Percentiles rank a stretch among this genome's conserved stretches.
These are phyloP conservation scores for Branchellion lobata DNA, from an alignment of 2,888 invertebrate genomes.

Conservation along the genomic window DNA sequence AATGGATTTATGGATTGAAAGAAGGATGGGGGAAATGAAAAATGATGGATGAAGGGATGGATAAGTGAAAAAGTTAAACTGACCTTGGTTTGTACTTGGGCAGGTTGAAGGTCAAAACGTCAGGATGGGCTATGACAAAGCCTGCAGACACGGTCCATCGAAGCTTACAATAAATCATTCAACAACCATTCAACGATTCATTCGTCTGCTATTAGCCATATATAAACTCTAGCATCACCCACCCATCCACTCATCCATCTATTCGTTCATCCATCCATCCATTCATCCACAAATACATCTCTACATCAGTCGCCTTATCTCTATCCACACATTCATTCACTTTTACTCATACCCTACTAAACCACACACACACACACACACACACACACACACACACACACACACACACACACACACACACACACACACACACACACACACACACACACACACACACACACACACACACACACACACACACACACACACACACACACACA, in stretches of 20 bases:
- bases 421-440: conserved; percentile 27
- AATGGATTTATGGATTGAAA: too few relatives aligned
- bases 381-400: conserved; percentile 22
- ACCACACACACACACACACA: conserved; percentile 18
- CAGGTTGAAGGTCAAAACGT: conserved; percentile 86
- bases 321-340: too few relatives aligned
- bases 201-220: too few relatives aligned
- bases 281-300: too few relatives aligned
- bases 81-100: conserved; percentile 68
- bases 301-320: too few relatives aligned
- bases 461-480: conserved; percentile 14
- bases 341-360: too few relatives aligned
- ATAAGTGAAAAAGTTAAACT: neutral
- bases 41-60: too few relatives aligned
- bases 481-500: conserved; percentile 18
- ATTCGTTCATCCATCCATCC: too few relatives aligned
- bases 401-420: conserved; percentile 29
- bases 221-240: too few relatives aligned
- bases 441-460: neutral
- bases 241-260: too few relatives aligned
- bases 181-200: too few relatives aligned
- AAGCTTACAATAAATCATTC: neutral
- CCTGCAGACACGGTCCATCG: conserved; percentile 65
- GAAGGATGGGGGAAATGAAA: too few relatives aligned
- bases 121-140: conserved; percentile 90